Conservation (phyloP, 2,113 vertebrate genomes). For the Archilochus colubris region DNA sequence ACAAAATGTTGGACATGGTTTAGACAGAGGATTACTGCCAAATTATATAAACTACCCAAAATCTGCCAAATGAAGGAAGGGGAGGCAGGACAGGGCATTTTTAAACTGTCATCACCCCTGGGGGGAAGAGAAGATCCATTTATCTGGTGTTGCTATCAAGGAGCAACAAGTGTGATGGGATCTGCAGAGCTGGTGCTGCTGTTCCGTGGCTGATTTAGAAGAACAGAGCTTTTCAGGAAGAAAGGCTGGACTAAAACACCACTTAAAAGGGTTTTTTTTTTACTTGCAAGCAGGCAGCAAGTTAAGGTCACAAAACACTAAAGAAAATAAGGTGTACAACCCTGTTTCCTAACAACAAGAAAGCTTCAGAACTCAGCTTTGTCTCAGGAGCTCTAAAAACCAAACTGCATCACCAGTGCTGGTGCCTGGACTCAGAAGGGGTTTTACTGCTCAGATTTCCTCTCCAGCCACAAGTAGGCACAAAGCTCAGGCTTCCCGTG, state of each 20-base stretch:
- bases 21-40: constrained; percentile 71
- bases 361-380: not conserved
- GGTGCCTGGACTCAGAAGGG: fast-evolving
- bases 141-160: not conserved
- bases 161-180: not conserved
- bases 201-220: not conserved
- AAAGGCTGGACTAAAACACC: not conserved
- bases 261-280: not conserved
- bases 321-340: not conserved
- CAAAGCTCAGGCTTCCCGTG: not conserved
- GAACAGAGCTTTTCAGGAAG: not conserved
- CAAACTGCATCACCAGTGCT: fast-evolving
- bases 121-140: not conserved
- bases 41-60: constrained; percentile 66
- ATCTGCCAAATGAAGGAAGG: constrained; percentile 28
- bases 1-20: constrained; percentile 66
- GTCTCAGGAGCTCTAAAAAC: not conserved
- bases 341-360: not conserved
- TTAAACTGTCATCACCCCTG: not conserved
- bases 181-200: not conserved
- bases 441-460: not conserved
- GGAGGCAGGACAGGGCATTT: constrained; percentile 12
- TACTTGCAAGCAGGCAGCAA: not conserved
- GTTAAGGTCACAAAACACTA: not conserved
- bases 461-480: not conserved